A percentile compares a stretch with the other conserved stretches of the same genome.
Conservation (phyloP, 1,140 invertebrate genomes). For the Ridgeia piscesae region DNA sequence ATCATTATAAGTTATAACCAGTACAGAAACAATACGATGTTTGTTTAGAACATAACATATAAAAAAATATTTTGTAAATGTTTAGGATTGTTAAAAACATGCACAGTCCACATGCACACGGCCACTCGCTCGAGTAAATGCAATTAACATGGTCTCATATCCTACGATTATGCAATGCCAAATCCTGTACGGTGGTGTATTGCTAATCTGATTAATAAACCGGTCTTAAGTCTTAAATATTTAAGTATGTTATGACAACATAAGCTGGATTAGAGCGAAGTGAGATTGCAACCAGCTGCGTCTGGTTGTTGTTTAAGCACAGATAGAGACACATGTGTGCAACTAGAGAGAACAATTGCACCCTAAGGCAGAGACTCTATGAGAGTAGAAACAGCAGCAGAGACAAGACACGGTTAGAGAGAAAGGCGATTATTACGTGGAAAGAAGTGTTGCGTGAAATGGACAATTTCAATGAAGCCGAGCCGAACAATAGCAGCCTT, state of each 20-base stretch:
- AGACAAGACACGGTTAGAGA: background rate
- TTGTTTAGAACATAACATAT: too few species aligned
- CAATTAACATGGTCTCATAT: background rate
- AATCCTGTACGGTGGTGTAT: background rate
- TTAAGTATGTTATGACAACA: background rate
- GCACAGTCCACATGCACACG: too few species aligned
- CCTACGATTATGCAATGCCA: background rate
- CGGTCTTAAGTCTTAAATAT: background rate
- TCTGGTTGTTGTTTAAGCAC: background rate
- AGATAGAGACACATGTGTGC: background rate
- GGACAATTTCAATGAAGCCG: slow-evolving; percentile 84
- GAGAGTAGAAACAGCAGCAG: background rate
- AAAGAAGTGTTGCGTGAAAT: slow-evolving; percentile 54
- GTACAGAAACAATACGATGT: too few species aligned
- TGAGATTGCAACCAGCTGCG: background rate
- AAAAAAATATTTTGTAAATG: too few species aligned
- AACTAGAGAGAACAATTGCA: background rate
- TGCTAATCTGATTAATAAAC: background rate
- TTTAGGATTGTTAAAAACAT: too few species aligned
- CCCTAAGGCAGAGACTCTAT: background rate
- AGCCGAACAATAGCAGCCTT: slow-evolving; percentile 97
- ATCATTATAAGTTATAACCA: too few species aligned
- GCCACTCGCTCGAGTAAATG: background rate
- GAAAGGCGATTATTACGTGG: slow-evolving; percentile 13
- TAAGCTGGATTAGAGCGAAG: background rate